A percentile compares a stretch with the other conserved stretches of the same genome.
phyloP scores from a whole-genome alignment of 1,140 invertebrate genomes.

The Drosophila ohnishii region DNA sequence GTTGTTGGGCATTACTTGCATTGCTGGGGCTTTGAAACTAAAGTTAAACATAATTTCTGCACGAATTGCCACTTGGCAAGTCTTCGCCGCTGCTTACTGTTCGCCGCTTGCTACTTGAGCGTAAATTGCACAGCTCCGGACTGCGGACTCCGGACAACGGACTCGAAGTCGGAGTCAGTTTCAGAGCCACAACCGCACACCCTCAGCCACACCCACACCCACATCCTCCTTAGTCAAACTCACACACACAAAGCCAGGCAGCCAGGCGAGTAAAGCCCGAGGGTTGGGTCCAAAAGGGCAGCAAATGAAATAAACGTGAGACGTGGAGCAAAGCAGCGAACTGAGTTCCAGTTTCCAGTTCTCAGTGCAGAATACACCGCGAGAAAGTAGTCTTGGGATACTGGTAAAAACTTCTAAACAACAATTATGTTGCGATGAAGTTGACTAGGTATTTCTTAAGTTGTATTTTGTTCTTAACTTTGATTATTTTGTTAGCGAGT shows the following conservation, averaged over 20 bases:
- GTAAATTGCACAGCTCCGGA: slow-evolving; percentile 69
- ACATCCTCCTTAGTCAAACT: slow-evolving; percentile 30
- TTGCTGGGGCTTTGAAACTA: slow-evolving; percentile 69
- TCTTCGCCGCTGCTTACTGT: slow-evolving; percentile 43
- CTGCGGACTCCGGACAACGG: slow-evolving; percentile 5
- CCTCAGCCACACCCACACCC: slow-evolving; percentile 4
- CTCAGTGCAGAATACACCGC: slow-evolving; percentile 16
- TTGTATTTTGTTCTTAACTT: too few species aligned
- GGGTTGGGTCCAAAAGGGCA: slow-evolving; percentile 36
- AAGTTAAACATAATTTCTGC: slow-evolving; percentile 81
- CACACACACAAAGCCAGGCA: slow-evolving; percentile 61
- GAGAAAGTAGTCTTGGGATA: background rate
- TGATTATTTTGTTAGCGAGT: too few species aligned
- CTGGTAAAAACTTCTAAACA: background rate
- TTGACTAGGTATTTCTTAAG: too few species aligned
- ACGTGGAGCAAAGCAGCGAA: slow-evolving; percentile 44
- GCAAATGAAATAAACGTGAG: slow-evolving; percentile 69
- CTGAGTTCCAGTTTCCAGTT: slow-evolving; percentile 44
- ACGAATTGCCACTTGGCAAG: slow-evolving; percentile 73
- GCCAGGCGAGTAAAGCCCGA: slow-evolving; percentile 56
- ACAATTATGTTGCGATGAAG: too few species aligned
- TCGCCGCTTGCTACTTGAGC: slow-evolving; percentile 64
- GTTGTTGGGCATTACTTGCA: slow-evolving; percentile 41
- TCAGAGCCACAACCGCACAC: slow-evolving; percentile 42
- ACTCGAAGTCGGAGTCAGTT: slow-evolving; percentile 54